Evolutionary conservation across 23 tunicate genomes (phyloP).

Genomic region (Halocynthia roretzi): DNA sequence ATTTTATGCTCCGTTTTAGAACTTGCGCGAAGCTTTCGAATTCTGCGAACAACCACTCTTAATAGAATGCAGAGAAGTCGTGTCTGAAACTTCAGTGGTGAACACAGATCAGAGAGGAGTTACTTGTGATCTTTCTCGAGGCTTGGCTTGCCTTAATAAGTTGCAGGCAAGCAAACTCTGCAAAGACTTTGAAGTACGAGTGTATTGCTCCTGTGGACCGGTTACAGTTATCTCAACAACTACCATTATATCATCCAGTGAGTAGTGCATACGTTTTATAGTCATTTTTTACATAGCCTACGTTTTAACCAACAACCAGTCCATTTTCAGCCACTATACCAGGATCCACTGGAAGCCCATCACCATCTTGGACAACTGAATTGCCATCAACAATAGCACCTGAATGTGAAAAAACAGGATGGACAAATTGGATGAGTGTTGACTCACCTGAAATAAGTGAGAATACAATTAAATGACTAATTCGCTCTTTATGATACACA

Average conservation of each 20-base stretch:
- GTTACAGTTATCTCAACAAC: too few species aligned
- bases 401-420: too few species aligned
- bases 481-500: too few species aligned
- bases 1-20: neutral
- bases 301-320: too few species aligned
- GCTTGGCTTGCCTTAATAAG: constrained; percentile 17
- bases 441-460: too few species aligned
- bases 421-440: too few species aligned
- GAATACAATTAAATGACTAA: too few species aligned
- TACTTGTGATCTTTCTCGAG: constrained; percentile 27
- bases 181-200: constrained; percentile 27
- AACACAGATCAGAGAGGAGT: constrained; percentile 14
- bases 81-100: neutral
- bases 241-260: too few species aligned
- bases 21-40: constrained; percentile 13
- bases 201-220: constrained; percentile 13
- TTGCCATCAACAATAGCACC: too few species aligned
- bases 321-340: neutral
- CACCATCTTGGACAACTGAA: neutral
- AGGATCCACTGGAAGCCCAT: constrained; percentile 21
- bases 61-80: constrained; percentile 23
- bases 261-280: too few species aligned
- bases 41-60: constrained; percentile 10
- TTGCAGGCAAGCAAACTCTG: constrained; percentile 5
- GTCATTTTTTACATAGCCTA: too few species aligned